phyloP scores from a whole-genome alignment of 2,888 invertebrate genomes.

The Standfussiana lucernea region DNA sequence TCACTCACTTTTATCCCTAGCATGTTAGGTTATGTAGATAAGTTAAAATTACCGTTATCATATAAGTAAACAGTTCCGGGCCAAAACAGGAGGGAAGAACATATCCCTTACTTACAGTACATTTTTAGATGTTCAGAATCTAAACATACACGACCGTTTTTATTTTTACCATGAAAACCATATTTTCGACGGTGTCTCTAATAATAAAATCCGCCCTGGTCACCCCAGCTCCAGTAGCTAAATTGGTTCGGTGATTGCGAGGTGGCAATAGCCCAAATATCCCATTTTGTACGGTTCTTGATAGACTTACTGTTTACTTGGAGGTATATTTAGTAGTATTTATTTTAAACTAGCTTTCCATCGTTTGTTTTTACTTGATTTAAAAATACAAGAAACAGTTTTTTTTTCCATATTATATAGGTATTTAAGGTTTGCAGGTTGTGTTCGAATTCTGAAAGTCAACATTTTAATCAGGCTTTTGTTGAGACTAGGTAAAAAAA shows the following conservation, averaged over 20 bases:
- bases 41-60: background rate
- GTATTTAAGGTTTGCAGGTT: background rate
- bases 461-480: background rate
- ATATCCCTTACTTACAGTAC: no score
- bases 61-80: background rate
- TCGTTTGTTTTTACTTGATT: background rate
- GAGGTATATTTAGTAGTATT: background rate
- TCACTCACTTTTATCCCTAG: background rate
- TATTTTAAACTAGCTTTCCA: background rate
- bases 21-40: background rate
- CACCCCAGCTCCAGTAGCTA: slow-evolving; percentile 33
- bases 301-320: background rate
- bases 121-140: background rate
- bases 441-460: background rate
- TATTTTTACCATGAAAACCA: background rate
- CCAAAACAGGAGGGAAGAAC: background rate
- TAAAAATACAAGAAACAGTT: background rate
- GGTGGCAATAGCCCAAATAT: slow-evolving; percentile 31
- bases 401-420: background rate
- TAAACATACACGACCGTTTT: background rate
- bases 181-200: background rate
- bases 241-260: slow-evolving; percentile 61
- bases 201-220: slow-evolving; percentile 13
- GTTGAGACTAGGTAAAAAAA: background rate
- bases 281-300: slow-evolving; percentile 7